Base-by-base conservation (phyloP, 2,888 invertebrate species). In the Perdita meconis region DNA sequence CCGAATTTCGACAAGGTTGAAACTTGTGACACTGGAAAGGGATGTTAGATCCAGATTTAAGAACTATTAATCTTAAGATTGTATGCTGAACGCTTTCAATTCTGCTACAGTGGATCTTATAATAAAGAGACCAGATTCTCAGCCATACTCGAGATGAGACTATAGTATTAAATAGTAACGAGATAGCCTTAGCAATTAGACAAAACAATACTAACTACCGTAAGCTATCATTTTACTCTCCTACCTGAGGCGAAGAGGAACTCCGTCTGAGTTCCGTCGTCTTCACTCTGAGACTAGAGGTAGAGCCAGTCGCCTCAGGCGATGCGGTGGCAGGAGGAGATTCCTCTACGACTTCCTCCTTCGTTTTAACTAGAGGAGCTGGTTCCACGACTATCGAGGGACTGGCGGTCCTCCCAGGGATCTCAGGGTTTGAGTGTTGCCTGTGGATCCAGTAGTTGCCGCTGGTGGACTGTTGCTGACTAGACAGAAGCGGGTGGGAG, bases 191-290 rank as follows among this genome's bases (percentile, higher is more conserved):
- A n/a, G n/a, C n/a, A n/a, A n/a, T n/a, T n/a, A n/a, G n/a, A n/a
- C 8, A 56, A 44, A 2, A 13, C 5, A 24, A 26, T 16, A n/a
- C 0, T 1, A 34, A 13, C n/a, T 16, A 36, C 10, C 10, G 36
- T 38, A 8, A 19, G 0, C 10, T 57, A 16, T 8, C 10, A 12
- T 12, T 12, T n/a, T 26, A 30, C 84, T 86, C 87, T 95, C 95
- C 93, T 94, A 95, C 95, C 93, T 94, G 95, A 71, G 95, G 95
- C 68, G 94, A 94, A 22, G 95, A 95, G 70, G 94, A 93, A 82
- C 95, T 94, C 72, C 95, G 92, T 83, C 94, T 94, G 30, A 95
- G 90, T 89, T 95, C 95, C 78, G 95, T 94, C 56, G 94, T 93
- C 85, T 94, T 93, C 53, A 95, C 93, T 78, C 94, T 78, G 89